Evolutionary conservation across 1,140 invertebrate species (phyloP), one percentile per base, ranked within the genome.

Genomic region (Heterodera schachtii): DNA sequence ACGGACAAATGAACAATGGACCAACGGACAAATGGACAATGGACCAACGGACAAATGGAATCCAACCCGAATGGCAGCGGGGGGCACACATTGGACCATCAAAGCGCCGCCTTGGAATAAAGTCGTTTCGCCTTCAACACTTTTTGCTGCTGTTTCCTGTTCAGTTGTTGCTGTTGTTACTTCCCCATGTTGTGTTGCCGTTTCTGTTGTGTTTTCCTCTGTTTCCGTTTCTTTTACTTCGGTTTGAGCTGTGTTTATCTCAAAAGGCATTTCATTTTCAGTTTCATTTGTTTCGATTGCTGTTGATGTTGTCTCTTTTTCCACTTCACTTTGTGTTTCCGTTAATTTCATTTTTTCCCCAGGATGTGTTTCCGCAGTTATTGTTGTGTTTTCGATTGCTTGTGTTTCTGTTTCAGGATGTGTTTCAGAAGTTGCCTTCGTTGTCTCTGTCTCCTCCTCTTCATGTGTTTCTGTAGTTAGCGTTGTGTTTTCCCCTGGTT

Each of bases 201-300:
- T 52, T 52, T 47, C 52, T 71, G 49, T 69, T 41, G 66, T 82
- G 3, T 66, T 73, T 52, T 57, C 69, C n/a, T 66, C 67, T 21
- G 31, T n/a, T 52, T 73, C 60, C 3, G 49, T 4, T 60, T n/a
- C 44, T 11, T 69, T 79, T 80, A 57, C 67, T 80, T 73, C 73
- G 43, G 81, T n/a, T 73, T 64, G 75, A 46, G 74, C 31, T 70
- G 47, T 46, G 16, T 44, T 44, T 43, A n/a, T 66, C 49, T 66
- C 44, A 41, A 1, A 71, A 16, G 31, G 21, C 13, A 43, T 31
- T 69, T 76, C 74, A 31, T 11, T 77, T 71, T 81, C 80, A 31
- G 57, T 73, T 70, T 81, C 73, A n/a, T 81, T 47, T 47, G n/a
- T 49, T 71, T 76, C 73, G n/a, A n/a, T 41, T 81, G 21, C 74